A percentile compares a stretch with the other conserved stretches of the same genome.
These are phyloP conservation scores for Tamandua tetradactyla DNA, from an alignment of 2,797 vertebrate species.

Conservation along the genomic window DNA sequence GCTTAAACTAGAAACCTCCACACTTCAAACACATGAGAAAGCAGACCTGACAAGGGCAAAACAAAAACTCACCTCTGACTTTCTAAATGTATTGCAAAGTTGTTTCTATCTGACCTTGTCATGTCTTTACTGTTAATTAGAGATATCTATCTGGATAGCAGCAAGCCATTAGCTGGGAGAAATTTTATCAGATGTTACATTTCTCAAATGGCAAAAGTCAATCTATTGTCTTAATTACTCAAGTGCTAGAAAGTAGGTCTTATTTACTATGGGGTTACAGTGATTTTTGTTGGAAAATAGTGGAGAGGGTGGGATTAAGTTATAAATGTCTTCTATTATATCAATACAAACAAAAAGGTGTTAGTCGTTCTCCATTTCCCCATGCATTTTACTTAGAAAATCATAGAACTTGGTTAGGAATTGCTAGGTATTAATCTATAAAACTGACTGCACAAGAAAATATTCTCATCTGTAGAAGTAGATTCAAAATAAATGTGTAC, in stretches of 20 bases:
- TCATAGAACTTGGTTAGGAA: background rate
- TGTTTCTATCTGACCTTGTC: background rate
- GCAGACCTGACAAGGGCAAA: background rate
- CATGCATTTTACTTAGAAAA: background rate
- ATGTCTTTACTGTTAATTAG: background rate
- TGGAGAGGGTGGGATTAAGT: background rate
- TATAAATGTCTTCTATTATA: background rate
- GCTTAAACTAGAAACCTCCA: background rate
- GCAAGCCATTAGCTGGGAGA: background rate
- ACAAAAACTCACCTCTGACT: background rate
- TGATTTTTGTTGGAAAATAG: background rate
- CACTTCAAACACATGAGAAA: background rate
- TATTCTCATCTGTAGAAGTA: background rate
- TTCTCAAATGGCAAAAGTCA: background rate
- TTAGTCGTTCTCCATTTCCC: background rate
- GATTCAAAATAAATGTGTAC: slow-evolving; percentile 15
- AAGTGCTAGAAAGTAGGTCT: background rate
- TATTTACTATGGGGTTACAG: background rate
- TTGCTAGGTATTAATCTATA: background rate
- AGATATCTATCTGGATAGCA: background rate
- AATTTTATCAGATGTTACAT: background rate
- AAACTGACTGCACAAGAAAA: background rate
- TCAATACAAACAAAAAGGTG: background rate
- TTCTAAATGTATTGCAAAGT: background rate
- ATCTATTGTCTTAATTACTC: background rate